Evolutionary conservation across 2,888 invertebrate species (phyloP), one percentile per base, ranked within the genome.

Genomic region (Cantharis rufa): DNA sequence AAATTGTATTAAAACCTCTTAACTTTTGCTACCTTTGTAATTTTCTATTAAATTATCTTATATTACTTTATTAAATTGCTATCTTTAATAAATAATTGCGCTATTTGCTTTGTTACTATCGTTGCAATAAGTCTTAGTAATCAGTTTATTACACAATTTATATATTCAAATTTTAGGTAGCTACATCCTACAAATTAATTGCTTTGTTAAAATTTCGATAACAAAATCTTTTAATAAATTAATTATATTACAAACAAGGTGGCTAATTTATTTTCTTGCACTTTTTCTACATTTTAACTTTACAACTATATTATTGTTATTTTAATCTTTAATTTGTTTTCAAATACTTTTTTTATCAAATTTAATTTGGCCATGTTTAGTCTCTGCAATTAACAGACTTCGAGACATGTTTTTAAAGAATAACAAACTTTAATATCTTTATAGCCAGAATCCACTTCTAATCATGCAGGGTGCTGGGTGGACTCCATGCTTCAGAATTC

Each of bases 1-100:
- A 72, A 69, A 68, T 76, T 75, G 63, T 75, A 75, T 78, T 78
- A 75, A 72, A 75, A 66, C 64, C 64, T 21, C 64, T 66, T 66
- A 66, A 66, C 21, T 66, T 66, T 48, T 24, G 21, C 24, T 66
- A 66, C 64, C 64, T 66, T 66, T 21, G 64, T 66, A 66, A 66
- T 66, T 66, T 48, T 48, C 48, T 48, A 48, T 48, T 48, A 48
- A 48, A 48, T 48, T 48, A 48, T 48, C 48, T 48, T 48, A 48
- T 48, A 48, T 48, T 48, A 48, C 48, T 48, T 48, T 48, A 48
- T 48, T 48, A 48, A 48, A 13, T 48, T 48, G 48, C n/a, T 48
- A 48, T 48, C 48, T n/a, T 48, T 48, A 48, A 48, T 48, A 48
- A 48, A 48, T 48, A 48, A 48, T 48, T 48, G 48, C 13, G 48